A percentile compares a stretch with the other conserved stretches of the same genome.
Conservation (phyloP, 2,888 invertebrate genomes). For the Cyrtodaria siliqua region DNA sequence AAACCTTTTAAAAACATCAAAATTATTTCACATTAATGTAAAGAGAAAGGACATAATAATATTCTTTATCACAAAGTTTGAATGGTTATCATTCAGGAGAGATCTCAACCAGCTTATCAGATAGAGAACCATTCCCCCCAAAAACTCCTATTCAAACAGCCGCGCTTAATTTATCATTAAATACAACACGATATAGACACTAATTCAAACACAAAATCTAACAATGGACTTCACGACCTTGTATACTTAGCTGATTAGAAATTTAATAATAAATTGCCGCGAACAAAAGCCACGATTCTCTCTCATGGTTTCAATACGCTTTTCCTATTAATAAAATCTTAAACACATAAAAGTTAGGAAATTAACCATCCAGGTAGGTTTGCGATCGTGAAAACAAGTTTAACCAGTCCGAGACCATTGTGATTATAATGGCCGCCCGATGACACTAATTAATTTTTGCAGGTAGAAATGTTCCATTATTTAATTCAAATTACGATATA, state of each 20-base stretch:
- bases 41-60: conserved; percentile 52
- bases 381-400: conserved; percentile 18
- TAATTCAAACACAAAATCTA: conserved; percentile 55
- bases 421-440: neutral
- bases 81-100: conserved; percentile 39
- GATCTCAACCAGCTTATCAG: conserved; percentile 46
- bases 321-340: conserved; percentile 38
- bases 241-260: conserved; percentile 68
- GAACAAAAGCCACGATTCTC: conserved; percentile 55
- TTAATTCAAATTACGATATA: neutral
- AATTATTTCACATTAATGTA: conserved; percentile 57
- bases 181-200: conserved; percentile 65
- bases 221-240: conserved; percentile 58
- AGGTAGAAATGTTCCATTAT: conserved; percentile 9
- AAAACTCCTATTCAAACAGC: conserved; percentile 63
- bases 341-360: conserved; percentile 43
- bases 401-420: conserved; percentile 7
- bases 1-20: conserved; percentile 51
- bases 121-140: conserved; percentile 24
- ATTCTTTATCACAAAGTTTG: conserved; percentile 52
- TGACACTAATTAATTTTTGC: conserved; percentile 39
- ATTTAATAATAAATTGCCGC: conserved; percentile 63
- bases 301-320: conserved; percentile 55
- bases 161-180: conserved; percentile 67
- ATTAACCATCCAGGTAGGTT: conserved; percentile 19